A percentile compares a stretch with the other conserved stretches of the same genome.
Conservation (phyloP, 37 sponge, comb jelly and placozoan species). For the Eunapius fragilis region DNA sequence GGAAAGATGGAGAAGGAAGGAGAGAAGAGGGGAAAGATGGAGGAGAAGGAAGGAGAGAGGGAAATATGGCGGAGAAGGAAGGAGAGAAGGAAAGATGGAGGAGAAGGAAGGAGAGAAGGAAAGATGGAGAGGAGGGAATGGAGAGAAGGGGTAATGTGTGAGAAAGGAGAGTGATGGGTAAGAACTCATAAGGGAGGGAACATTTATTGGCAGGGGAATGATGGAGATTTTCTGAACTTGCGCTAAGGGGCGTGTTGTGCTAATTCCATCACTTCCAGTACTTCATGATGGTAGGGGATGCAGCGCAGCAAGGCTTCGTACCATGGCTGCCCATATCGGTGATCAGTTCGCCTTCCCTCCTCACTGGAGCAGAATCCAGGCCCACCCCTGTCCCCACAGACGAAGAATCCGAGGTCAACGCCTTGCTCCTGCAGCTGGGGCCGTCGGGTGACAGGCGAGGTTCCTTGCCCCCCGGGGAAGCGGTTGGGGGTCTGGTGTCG, state of each 20-base stretch:
- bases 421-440: conserved; percentile 23
- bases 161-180: neutral
- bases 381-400: neutral
- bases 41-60: neutral
- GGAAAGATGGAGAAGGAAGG: neutral
- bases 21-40: neutral
- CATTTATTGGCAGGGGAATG: no score
- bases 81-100: neutral
- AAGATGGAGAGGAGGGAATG: neutral
- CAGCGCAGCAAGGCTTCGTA: conserved; percentile 4
- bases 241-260: no score
- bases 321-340: conserved; percentile 80
- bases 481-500: conserved; percentile 79
- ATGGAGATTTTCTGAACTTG: no score
- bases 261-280: no score
- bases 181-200: neutral
- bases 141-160: neutral
- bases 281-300: neutral
- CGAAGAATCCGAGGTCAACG: conserved; percentile 2
- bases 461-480: conserved; percentile 41
- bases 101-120: neutral
- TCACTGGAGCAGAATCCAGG: neutral
- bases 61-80: neutral
- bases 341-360: conserved; percentile 23
- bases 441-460: conserved; percentile 5